Percentiles rank a stretch among this genome's conserved stretches.
phyloP scores from a whole-genome alignment of 1,140 invertebrate species.

The Daktulosphaira vitifoliae region DNA sequence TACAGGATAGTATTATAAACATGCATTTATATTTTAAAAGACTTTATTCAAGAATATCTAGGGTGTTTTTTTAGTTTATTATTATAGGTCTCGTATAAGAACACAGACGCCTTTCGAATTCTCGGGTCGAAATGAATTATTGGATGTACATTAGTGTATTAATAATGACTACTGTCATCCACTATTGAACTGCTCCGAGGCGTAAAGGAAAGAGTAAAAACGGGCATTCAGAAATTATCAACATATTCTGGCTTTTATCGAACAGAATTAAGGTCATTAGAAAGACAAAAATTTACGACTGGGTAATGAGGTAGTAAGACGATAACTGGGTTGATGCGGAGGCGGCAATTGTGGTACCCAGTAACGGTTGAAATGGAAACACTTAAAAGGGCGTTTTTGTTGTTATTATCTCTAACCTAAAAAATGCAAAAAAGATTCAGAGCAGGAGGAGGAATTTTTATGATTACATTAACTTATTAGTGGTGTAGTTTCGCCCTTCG shows the following conservation, averaged over 20 bases:
- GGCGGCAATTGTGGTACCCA: not conserved
- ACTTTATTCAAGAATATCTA: too few species aligned
- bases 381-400: slow-evolving; percentile 26
- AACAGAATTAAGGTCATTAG: slow-evolving; percentile 21
- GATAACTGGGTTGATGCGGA: not conserved
- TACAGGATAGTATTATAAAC: too few species aligned
- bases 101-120: not conserved
- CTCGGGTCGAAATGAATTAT: not conserved
- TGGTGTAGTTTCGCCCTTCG: not conserved
- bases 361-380: slow-evolving; percentile 2
- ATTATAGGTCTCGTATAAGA: slow-evolving; percentile 7
- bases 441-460: slow-evolving; percentile 10
- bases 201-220: not conserved
- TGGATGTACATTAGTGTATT: not conserved
- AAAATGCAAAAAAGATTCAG: not conserved
- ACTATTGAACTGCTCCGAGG: not conserved
- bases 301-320: slow-evolving; percentile 17
- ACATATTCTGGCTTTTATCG: not conserved
- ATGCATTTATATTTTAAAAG: too few species aligned
- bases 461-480: slow-evolving; percentile 32
- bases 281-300: slow-evolving; percentile 18
- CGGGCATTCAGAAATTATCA: not conserved
- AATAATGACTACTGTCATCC: slow-evolving; percentile 19
- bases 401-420: slow-evolving; percentile 10
- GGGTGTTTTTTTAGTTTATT: not conserved